Conservation (phyloP, 2,888 invertebrate species). For the Charanyca ferruginea region DNA sequence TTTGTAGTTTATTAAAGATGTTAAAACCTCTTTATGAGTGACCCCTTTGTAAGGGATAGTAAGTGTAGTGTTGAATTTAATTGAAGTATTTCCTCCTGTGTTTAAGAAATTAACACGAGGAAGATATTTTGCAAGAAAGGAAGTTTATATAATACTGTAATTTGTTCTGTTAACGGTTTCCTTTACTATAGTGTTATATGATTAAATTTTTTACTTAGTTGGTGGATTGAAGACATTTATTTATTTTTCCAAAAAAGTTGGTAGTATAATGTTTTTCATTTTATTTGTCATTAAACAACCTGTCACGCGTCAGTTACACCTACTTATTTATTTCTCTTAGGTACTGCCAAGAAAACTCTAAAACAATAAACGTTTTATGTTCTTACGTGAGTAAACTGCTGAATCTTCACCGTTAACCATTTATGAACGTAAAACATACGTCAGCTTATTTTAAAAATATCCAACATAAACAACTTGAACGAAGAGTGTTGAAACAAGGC, state of each 20-base stretch:
- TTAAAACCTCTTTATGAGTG: neutral
- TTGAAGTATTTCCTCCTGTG: constrained; percentile 24
- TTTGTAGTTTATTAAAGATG: neutral
- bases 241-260: no score
- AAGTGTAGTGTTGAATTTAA: neutral
- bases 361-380: constrained; percentile 13
- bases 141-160: neutral
- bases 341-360: neutral
- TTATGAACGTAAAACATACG: constrained; percentile 43
- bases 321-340: neutral
- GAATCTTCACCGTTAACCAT: constrained; percentile 33
- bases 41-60: neutral
- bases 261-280: no score
- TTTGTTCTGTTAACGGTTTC: neutral
- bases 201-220: no score
- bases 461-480: constrained; percentile 65
- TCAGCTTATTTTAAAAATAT: constrained; percentile 73
- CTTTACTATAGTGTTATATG: no score
- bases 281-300: neutral
- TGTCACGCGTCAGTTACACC: neutral
- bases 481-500: constrained; percentile 69
- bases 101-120: constrained; percentile 7
- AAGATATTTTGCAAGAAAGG: neutral
- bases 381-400: constrained; percentile 26
- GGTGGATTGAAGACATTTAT: no score